Base-by-base conservation (phyloP, 2,888 invertebrate genomes). In the Anarsia innoxiella region DNA sequence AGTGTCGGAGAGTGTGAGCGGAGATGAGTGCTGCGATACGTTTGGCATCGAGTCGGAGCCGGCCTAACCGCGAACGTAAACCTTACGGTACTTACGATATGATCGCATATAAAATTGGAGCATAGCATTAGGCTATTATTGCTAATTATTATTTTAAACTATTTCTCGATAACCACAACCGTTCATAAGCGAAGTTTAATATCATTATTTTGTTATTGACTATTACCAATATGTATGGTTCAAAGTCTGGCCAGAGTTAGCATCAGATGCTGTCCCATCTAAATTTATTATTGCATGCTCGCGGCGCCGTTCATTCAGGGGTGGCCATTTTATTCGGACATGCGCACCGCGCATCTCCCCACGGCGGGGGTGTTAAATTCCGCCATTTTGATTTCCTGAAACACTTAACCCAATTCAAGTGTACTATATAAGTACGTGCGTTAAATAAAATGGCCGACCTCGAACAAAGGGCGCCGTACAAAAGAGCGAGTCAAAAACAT, bases 141-240 rank as follows among this genome's bases (percentile, higher is more conserved):
- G 83, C 83, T 83, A 82, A 82, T 63, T 69, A 66, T 78, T 72
- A 65, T 69, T 73, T 78, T 71, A 76, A 83, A 76, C 79, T 80
- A 82, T 80, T 76, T 80, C 74, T 75, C 80, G 79, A 74, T 79
- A 74, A 82, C 77, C 84, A 84, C 84, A 83, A 83, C 84, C 83
- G 73, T 83, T 83, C 83, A 83, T 84, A 84, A 84, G 83, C 82
- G 82, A 83, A 80, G 80, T 83, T 75, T 71, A 80, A 79, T 75
- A 78, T 75, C 75, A 77, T 74, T 72, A 74, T 71, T 68, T 74
- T 71, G 74, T 76, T 77, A 79, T 79, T 80, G 79, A 82, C 80
- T 75, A 77, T 74, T 70, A 72, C 58, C 71, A 77, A 76, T 76
- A 77, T 77, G 79, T 74, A 68, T 65, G 70, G 69, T 72, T 71